A percentile compares a stretch with the other conserved stretches of the same genome.
phyloP scores from a whole-genome alignment of 2,113 vertebrate genomes.

The Australoheros scitulus region DNA sequence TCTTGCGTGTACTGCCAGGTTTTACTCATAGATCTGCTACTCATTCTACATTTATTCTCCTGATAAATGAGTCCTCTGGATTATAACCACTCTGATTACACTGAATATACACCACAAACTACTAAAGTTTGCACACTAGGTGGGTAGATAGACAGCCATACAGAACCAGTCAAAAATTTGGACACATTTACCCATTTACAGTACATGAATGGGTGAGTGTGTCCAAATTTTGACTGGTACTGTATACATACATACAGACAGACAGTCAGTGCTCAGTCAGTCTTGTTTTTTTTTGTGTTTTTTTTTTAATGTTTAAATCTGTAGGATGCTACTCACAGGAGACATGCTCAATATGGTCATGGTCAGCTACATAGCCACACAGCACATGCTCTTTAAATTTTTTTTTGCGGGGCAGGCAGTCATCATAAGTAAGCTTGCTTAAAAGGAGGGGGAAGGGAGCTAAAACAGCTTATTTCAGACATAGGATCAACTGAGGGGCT shows the following conservation, averaged over 20 bases:
- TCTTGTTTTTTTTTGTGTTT: background rate
- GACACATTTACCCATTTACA: too few relatives aligned
- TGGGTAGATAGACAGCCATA: background rate
- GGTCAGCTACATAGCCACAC: background rate
- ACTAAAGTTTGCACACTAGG: background rate
- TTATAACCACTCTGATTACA: background rate
- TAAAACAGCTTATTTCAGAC: background rate
- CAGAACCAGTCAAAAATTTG: too few relatives aligned
- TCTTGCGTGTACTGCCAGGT: background rate
- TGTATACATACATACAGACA: background rate
- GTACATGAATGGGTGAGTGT: too few relatives aligned
- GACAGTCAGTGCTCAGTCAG: background rate
- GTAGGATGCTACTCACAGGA: background rate
- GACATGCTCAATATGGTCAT: too few relatives aligned
- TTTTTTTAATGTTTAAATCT: background rate
- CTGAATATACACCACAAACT: background rate
- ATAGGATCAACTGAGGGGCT: background rate
- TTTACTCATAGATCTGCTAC: background rate
- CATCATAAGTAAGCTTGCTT: background rate
- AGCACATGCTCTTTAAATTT: background rate
- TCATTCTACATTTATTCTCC: slow-evolving; percentile 1
- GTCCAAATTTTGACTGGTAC: too few relatives aligned
- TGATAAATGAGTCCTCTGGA: background rate
- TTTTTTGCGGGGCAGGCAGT: too few relatives aligned
- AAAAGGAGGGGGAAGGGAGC: background rate